phyloP scores from a whole-genome alignment of 2,113 vertebrate species.

The Entomyzon cyanotis region DNA sequence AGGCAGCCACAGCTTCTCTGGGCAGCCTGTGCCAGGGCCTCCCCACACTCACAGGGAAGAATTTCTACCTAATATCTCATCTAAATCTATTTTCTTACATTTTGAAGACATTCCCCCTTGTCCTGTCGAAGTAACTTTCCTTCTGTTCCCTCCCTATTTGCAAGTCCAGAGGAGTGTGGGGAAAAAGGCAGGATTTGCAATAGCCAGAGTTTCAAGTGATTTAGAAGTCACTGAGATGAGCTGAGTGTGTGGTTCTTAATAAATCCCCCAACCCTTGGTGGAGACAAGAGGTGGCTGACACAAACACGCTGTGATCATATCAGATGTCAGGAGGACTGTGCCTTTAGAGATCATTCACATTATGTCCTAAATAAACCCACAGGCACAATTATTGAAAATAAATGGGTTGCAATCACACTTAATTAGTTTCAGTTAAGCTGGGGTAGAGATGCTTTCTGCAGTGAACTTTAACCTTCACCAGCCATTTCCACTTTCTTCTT shows the following conservation, averaged over 20 bases:
- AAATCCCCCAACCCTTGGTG: not conserved
- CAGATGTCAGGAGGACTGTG: not conserved
- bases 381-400: conserved; percentile 29
- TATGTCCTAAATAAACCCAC: not conserved
- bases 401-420: not conserved
- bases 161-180: not conserved
- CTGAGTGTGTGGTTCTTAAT: not conserved
- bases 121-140: not conserved
- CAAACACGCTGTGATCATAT: fast-evolving
- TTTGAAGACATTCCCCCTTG: not conserved
- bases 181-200: not conserved
- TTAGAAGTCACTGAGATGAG: not conserved
- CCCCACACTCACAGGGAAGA: not conserved
- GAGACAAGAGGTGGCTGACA: not conserved
- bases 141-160: not conserved
- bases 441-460: not conserved
- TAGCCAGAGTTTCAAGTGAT: not conserved
- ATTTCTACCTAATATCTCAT: not conserved
- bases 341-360: not conserved
- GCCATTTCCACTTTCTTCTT: not conserved
- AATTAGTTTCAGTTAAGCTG: not conserved
- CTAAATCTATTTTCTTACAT: not conserved
- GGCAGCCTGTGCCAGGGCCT: not conserved
- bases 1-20: not conserved
- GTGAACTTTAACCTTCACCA: not conserved